Evolutionary conservation across 2,888 invertebrate species (phyloP).

Genomic region (Microctonus brassicae): DNA sequence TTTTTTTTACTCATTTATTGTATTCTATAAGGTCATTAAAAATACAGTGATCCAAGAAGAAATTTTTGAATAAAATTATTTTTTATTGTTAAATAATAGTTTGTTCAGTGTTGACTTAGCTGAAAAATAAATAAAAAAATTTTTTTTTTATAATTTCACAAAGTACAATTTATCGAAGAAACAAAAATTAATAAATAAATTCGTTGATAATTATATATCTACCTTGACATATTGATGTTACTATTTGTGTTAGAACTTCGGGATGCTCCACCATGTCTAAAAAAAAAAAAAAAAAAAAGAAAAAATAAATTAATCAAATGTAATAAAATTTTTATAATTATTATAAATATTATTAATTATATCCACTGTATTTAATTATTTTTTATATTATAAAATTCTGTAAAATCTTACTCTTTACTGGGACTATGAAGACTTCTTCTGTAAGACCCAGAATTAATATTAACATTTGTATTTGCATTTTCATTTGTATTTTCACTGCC

Average conservation of each 20-base stretch:
- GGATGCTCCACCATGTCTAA: conserved; percentile 25
- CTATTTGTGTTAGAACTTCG: conserved; percentile 38
- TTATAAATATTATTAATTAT: not conserved
- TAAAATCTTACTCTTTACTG: conserved; percentile 42
- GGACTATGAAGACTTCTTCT: conserved; percentile 46
- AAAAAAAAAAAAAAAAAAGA: conserved; percentile 13
- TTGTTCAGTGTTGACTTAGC: not conserved
- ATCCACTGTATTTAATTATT: not conserved
- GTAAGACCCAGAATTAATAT: conserved; percentile 44
- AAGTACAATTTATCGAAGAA: not conserved
- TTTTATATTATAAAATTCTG: not conserved
- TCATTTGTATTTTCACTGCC: conserved; percentile 40
- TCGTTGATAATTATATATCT: too few relatives aligned
- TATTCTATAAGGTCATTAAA: not conserved
- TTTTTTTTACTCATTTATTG: not conserved
- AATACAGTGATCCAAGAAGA: not conserved
- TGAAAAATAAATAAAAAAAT: not conserved
- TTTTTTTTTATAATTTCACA: too few relatives aligned
- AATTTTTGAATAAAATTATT: not conserved
- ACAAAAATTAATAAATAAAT: not conserved
- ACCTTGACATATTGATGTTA: conserved; percentile 30
- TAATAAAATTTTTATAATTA: not conserved
- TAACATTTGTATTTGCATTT: conserved; percentile 48
- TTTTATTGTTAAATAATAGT: not conserved
- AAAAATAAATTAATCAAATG: not conserved